Base-by-base conservation (phyloP, 2,888 invertebrate genomes). In the Leptarthrus brevirostris region DNA sequence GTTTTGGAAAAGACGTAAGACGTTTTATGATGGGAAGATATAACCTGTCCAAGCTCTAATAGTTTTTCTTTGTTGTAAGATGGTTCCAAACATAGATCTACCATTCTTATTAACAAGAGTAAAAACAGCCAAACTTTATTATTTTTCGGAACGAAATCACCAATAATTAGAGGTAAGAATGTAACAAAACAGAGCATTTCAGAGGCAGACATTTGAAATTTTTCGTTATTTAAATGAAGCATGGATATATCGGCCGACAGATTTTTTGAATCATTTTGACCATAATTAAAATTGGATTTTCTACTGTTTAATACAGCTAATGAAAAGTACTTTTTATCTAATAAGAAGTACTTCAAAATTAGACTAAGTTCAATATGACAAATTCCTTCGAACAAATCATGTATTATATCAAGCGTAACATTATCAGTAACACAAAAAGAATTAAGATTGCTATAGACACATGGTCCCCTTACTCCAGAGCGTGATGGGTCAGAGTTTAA, bases 41-140 rank as follows among this genome's bases (percentile, higher is more conserved):
- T 75, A 40, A 40, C 40, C 6, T n/a, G 10, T 12, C 12, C 40
- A 40, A 40, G n/a, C 12, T 40, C 40, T 40, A 12, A 12, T 40
- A n/a, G 12, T 12, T 40, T 40, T 40, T 40, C 40, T 40, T 40
- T 12, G n/a, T 40, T 40, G 40, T 40, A 40, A 12, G 40, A 40
- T 40, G 12, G 40, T 12, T 40, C 40, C 12, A 40, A 40, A 40
- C 40, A n/a, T 26, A 64, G 40, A 69, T 77, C 75, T 44, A 75
- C 16, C 34, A 76, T 66, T 58, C 73, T 40, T 20, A 74, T 66
- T 34, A 76, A 52, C n/a, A 52, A 40, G 40, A 74, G 54, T 26
- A 75, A 14, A 44, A 77, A 77, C 18, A 61, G 34, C 76, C 76
- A 77, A 40, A 76, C 76, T 44, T 73, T 54, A 61, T 76, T 75